These are phyloP conservation scores for Ictalurus punctatus DNA, from an alignment of 2,113 vertebrate genomes.

Conservation along the genomic window DNA sequence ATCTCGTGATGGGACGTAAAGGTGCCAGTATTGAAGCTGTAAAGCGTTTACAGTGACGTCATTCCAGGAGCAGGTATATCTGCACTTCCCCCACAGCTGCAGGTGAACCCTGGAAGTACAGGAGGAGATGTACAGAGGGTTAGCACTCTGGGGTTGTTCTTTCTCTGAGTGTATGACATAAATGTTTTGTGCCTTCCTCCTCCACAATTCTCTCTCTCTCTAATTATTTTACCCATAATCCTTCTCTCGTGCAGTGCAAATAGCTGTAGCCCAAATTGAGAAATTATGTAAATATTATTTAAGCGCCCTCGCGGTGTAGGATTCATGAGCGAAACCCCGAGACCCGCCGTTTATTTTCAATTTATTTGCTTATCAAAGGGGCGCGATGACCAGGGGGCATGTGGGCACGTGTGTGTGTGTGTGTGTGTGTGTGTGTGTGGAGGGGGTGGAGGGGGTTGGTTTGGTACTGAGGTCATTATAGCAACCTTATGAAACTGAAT, in stretches of 20 bases:
- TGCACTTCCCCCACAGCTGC: not conserved
- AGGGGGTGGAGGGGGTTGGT: not conserved
- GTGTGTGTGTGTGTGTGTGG: not conserved
- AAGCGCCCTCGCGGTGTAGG: slow-evolving; percentile 93
- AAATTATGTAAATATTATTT: slow-evolving; percentile 99
- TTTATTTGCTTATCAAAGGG: slow-evolving; percentile 99
- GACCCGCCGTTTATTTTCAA: slow-evolving; percentile 96
- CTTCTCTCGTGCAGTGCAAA: slow-evolving; percentile 94
- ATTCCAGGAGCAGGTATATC: not conserved
- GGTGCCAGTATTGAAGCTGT: not conserved
- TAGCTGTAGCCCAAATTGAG: slow-evolving; percentile 92
- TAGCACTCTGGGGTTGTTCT: not conserved
- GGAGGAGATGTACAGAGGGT: not conserved
- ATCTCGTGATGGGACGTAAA: not conserved
- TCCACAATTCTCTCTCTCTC: slow-evolving; percentile 77
- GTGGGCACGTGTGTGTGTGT: not conserved
- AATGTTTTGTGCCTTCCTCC: not conserved
- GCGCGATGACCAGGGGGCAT: slow-evolving; percentile 97
- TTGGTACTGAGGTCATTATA: slow-evolving; percentile 17
- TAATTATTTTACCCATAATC: slow-evolving; percentile 96
- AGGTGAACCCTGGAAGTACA: not conserved
- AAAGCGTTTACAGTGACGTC: not conserved
- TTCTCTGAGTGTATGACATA: not conserved
- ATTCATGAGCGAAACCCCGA: slow-evolving; percentile 89
- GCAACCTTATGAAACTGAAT: slow-evolving; percentile 25